A percentile compares a stretch with the other conserved stretches of the same genome.
Conservation (phyloP, 2,797 vertebrate genomes). For the Paguma larvata region DNA sequence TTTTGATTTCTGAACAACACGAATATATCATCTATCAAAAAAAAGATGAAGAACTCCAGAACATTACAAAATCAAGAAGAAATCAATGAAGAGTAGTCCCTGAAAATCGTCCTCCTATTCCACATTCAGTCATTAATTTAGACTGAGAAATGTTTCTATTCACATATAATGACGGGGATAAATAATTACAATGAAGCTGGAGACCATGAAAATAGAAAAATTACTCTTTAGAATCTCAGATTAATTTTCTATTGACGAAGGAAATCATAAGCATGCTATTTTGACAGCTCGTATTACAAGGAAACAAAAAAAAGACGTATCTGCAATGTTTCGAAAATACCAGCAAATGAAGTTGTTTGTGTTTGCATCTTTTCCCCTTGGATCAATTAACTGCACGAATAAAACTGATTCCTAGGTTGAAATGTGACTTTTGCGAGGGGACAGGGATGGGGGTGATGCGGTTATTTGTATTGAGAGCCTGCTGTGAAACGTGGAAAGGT, state of each 20-base stretch:
- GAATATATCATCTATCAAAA: not conserved
- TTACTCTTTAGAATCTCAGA: not conserved
- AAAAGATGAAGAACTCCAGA: not conserved
- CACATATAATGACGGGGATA: not conserved
- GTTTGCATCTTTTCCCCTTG: not conserved
- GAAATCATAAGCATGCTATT: not conserved
- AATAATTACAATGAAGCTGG: slow-evolving; percentile 44
- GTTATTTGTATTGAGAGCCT: not conserved
- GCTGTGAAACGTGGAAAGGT: not conserved
- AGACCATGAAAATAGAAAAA: slow-evolving; percentile 43
- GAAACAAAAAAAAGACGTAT: not conserved
- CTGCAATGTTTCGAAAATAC: slow-evolving; percentile 28
- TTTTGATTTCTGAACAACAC: not conserved
- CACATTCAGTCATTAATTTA: not conserved
- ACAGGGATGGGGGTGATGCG: not conserved
- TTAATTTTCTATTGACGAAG: not conserved
- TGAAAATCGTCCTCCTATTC: not conserved
- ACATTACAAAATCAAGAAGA: not conserved
- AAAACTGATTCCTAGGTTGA: not conserved
- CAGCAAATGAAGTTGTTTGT: slow-evolving; percentile 47
- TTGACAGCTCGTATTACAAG: slow-evolving; percentile 61
- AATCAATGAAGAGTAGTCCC: not conserved
- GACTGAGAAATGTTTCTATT: slow-evolving; percentile 48
- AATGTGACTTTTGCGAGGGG: not conserved
- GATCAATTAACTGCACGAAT: not conserved